Evolutionary conservation across 2,888 invertebrate species (phyloP), one percentile per base, ranked within the genome.

Genomic region (Drosophila paucipuncta): DNA sequence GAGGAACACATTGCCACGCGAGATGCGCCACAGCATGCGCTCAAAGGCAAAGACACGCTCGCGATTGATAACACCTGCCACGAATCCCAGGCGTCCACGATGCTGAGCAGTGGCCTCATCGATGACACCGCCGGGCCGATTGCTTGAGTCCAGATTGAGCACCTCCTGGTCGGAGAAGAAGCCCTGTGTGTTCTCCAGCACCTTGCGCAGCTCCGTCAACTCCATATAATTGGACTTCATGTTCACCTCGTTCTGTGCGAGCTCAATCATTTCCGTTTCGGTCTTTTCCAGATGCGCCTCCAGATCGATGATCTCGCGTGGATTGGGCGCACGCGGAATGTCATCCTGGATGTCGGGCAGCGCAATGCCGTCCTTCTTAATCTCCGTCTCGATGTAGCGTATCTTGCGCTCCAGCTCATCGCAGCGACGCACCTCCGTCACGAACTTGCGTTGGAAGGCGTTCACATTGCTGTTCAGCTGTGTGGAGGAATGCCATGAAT

Each of bases 201-300:
- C 98, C 92, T 99, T 98, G 78, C 95, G 96, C 88, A 99, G 94
- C 94, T 99, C 99, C 1, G 97, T 98, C 86, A 99, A 94, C 93
- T 99, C 99, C 89, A 98, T 94, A 92, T 95, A 98, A 93, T 99
- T 99, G 88, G 97, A 97, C 94, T 98, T 98, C 91, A 99, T 94
- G 92, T 98, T 98, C 71, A 98, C 97, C 41, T 98, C 98, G 93
- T 99, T 99, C 92, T 98, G 97, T 73, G 98, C 98, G 80, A 99
- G 95, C 94, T 99, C 99, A 68, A 97, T 95, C 83, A 99, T 97
- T 94, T 99, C 99, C 86, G 97, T 97, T 94, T 99, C 99, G 55
- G 98, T 97, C 94, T 99, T 98, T 93, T 99, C 99, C 92, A 99
- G 95, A 86, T 98, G 98, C 2, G 97, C 97, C 96, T 97, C 93